A percentile compares a stretch with the other conserved stretches of the same genome.
Conservation (phyloP, 2,888 invertebrate genomes). For the Alviniconcha strummeri region DNA sequence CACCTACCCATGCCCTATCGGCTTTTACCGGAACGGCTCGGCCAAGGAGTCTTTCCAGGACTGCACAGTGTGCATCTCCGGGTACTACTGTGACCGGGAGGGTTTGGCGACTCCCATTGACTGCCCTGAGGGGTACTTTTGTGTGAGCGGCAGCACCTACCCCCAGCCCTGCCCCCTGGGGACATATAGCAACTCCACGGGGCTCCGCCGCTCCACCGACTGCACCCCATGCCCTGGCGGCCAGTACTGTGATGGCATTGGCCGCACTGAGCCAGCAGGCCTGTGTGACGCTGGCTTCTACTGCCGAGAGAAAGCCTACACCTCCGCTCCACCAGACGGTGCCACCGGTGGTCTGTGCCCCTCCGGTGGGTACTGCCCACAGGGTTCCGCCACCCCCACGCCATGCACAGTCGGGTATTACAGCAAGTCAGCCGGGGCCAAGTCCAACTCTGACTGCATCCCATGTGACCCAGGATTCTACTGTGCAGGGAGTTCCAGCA, state of each 20-base stretch:
- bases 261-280: slow-evolving; percentile 65
- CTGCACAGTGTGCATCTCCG: slow-evolving; percentile 70
- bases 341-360: slow-evolving; percentile 70
- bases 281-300: slow-evolving; percentile 68
- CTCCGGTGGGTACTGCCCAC: slow-evolving; percentile 70
- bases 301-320: slow-evolving; percentile 70
- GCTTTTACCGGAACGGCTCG: slow-evolving; percentile 70
- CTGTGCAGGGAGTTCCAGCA: slow-evolving; percentile 69
- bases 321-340: slow-evolving; percentile 71
- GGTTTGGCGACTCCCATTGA: slow-evolving; percentile 66
- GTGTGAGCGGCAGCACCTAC: slow-evolving; percentile 66
- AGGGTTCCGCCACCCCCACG: slow-evolving; percentile 62
- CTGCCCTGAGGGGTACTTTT: slow-evolving; percentile 70
- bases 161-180: slow-evolving; percentile 70
- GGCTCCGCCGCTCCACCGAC: slow-evolving; percentile 63
- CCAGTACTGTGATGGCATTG: slow-evolving; percentile 71
- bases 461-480: slow-evolving; percentile 70
- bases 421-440: slow-evolving; percentile 67
- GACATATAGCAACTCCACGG: slow-evolving; percentile 69
- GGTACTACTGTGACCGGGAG: slow-evolving; percentile 66
- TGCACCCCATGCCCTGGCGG: slow-evolving; percentile 72
- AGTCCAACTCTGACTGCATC: slow-evolving; percentile 67
- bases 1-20: slow-evolving; percentile 67
- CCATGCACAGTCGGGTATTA: slow-evolving; percentile 68
- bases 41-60: slow-evolving; percentile 67